Conservation (phyloP, 2,113 vertebrate genomes). For the Onychostruthus taczanowskii region DNA sequence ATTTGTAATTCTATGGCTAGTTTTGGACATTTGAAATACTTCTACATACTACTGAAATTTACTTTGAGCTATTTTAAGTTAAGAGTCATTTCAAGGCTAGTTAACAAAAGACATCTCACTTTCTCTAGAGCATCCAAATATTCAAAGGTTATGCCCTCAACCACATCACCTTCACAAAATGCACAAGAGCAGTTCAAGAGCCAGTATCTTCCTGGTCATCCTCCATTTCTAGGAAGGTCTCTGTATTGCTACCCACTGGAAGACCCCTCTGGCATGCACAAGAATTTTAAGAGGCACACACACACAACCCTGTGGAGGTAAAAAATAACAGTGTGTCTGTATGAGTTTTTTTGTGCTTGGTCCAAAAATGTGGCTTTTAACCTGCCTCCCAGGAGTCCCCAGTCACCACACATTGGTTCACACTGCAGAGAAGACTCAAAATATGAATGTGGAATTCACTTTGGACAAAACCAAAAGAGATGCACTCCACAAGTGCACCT, state of each 20-base stretch:
- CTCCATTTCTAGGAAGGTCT: neutral
- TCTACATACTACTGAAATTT: neutral
- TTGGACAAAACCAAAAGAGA: neutral
- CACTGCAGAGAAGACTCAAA: neutral
- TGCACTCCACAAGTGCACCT: neutral
- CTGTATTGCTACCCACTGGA: neutral
- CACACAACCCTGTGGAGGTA: neutral
- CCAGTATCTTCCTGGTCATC: neutral
- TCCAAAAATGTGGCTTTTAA: neutral
- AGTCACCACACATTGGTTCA: neutral
- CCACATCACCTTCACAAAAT: neutral
- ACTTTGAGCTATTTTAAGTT: neutral
- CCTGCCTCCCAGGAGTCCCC: neutral
- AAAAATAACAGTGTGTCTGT: accelerated
- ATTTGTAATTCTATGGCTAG: neutral
- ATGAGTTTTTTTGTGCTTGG: neutral
- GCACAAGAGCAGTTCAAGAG: neutral
- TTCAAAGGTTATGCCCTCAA: neutral
- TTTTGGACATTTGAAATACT: neutral
- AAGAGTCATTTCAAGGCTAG: neutral
- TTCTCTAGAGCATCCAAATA: neutral
- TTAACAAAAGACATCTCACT: neutral
- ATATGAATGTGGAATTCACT: neutral
- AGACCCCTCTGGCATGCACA: neutral
- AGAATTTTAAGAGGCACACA: neutral